Conservation (phyloP, 1,140 invertebrate species). For the Sitodiplosis mosellana region DNA sequence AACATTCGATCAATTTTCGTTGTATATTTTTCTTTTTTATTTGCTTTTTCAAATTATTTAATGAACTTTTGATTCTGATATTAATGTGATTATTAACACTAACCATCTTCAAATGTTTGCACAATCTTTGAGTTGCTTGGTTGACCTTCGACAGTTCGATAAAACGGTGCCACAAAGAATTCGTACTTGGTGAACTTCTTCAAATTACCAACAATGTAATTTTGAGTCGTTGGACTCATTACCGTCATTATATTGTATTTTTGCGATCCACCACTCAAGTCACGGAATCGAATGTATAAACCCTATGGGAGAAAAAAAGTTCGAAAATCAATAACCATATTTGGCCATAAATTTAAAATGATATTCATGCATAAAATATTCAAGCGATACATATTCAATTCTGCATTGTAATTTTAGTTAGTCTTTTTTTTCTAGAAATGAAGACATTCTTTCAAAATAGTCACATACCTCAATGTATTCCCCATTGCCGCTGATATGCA, state of each 20-base stretch:
- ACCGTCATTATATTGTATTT: slow-evolving; percentile 54
- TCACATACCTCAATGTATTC: slow-evolving; percentile 22
- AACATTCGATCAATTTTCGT: too few species aligned
- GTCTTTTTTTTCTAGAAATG: too few species aligned
- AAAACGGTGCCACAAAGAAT: slow-evolving; percentile 76
- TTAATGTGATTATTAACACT: slow-evolving; percentile 9
- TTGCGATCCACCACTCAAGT: slow-evolving; percentile 40
- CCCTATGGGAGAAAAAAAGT: too few species aligned
- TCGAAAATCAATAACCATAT: not conserved
- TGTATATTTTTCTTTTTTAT: not conserved
- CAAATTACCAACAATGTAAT: slow-evolving; percentile 49
- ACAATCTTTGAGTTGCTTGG: slow-evolving; percentile 56
- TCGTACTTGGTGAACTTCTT: slow-evolving; percentile 73
- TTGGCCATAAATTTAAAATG: not conserved
- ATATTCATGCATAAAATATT: too few species aligned
- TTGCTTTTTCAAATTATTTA: not conserved
- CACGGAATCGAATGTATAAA: slow-evolving; percentile 80
- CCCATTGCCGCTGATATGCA: slow-evolving; percentile 28
- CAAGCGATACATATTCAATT: too few species aligned
- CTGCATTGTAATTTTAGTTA: too few species aligned
- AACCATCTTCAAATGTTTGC: slow-evolving; percentile 50
- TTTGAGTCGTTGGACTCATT: slow-evolving; percentile 41
- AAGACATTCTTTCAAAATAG: too few species aligned
- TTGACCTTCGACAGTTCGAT: slow-evolving; percentile 61
- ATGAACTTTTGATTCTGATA: not conserved